Conservation (phyloP, 2,797 vertebrate species). For the Artibeus jamaicensis region DNA sequence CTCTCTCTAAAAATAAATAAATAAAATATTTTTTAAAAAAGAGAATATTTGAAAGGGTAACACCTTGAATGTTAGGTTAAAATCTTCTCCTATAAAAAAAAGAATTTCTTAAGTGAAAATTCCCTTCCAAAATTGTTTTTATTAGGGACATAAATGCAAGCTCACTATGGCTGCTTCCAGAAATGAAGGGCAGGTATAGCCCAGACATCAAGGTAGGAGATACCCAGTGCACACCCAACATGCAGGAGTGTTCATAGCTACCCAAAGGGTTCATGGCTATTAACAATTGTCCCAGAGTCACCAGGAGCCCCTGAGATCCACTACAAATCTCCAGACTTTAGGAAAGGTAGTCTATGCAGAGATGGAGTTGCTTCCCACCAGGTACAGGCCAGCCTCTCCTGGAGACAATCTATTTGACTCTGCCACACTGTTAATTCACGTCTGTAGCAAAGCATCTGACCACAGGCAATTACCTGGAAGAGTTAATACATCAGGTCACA, state of each 20-base stretch:
- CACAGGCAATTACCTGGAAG: not conserved
- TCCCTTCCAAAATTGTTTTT: not conserved
- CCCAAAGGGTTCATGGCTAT: not conserved
- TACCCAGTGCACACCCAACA: not conserved
- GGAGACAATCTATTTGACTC: not conserved
- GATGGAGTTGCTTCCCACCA: not conserved
- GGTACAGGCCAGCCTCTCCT: not conserved
- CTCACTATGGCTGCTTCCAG: not conserved
- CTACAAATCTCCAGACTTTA: not conserved
- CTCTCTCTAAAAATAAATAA: too few species aligned
- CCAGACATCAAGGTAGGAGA: not conserved
- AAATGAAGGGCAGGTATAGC: not conserved
- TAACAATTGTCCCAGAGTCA: not conserved
- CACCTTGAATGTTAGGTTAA: not conserved
- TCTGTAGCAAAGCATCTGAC: not conserved
- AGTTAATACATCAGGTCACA: not conserved
- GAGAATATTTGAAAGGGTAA: not conserved
- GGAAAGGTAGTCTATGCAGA: not conserved
- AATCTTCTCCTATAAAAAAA: not conserved
- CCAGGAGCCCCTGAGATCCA: not conserved
- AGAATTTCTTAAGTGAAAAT: not conserved
- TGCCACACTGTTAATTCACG: not conserved
- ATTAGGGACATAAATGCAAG: not conserved
- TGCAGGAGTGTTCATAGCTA: not conserved
- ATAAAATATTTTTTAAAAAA: too few species aligned